Base-by-base conservation (phyloP, 2,113 vertebrate species). In the Geococcyx californianus region DNA sequence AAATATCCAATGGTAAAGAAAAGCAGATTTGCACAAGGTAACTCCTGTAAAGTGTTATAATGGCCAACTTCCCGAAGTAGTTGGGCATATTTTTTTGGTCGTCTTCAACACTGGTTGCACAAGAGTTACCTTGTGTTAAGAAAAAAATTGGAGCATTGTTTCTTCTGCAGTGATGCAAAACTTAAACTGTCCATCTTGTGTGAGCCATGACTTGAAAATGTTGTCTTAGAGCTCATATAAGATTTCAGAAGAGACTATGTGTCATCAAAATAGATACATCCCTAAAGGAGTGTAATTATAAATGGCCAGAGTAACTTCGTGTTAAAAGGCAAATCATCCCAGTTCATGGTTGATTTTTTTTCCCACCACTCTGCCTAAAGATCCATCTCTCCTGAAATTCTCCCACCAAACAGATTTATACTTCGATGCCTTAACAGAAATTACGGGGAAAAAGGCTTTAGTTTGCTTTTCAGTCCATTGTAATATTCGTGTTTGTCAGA, bases 361-460 rank as follows among this genome's bases (percentile, higher is more conserved):
- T 2, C 5, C 20, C 3, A 31, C 13, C 19, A 10, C 21, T 83
- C 25, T 19, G 4, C 59, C 16, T 60, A 67, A 66, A 36, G 23
- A 86, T 66, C 20, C 2, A 19, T 88, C 93, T 80, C 93, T 66
- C 62, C 49, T 38, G 23, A 58, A 93, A 51, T 82, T 76, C 40
- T 75, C 16, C 84, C 10, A 19, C 29, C 87, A 14, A 88, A 69
- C 40, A 45, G 19, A 33, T 81, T 87, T 82, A 24, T 87, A 29
- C 33, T 84, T 91, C 28, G 90, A 38, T 82, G 66, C 21, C 29
- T 63, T 91, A 40, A 90, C 23, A 67, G 66, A 87, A 85, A 73
- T 47, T 23, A 72, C 24, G 36, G 23, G 4, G 12, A 70, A 31
- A 69, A 77, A 16, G 10, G 5, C 70, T 72, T 28, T 67, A 52